Base-by-base conservation (phyloP, 2,888 invertebrate species). In the Sussaba pulchella region DNA sequence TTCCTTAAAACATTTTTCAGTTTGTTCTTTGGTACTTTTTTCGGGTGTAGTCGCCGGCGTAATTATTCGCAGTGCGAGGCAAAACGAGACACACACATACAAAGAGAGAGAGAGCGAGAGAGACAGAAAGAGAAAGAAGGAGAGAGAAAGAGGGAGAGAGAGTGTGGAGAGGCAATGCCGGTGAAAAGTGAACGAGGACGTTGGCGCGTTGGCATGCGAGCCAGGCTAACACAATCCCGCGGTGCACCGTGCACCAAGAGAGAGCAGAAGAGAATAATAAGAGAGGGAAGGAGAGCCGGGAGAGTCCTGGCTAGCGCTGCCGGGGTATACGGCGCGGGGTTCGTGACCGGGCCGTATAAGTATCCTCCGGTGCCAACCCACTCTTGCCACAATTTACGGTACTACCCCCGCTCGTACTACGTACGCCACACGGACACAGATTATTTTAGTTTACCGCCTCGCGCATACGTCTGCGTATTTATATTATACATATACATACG, bases 291-390 rank as follows among this genome's bases (percentile, higher is more conserved):
- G 9, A 63, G 45, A 67, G 43, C 24, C 24, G 57, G 5, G 45
- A 73, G 73, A 70, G 73, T 69, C 54, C 63, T 74, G 72, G 72
- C 50, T n/a, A n/a, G n/a, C 52, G 76, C 61, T 77, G 78, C 70
- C 6, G 31, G 31, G 2, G 31, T 57, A 57, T 31, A 73, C 31
- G 31, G 31, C 31, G 66, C 45, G 74, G 72, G 85, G 85, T 89
- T 89, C 87, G 87, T 89, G 89, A 89, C 88, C 85, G 76, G 50
- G 70, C 83, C 78, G 84, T 85, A 85, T 87, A 87, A 88, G 85
- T 85, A 85, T 85, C 85, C 82, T 71, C 80, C 81, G 85, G 81
- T 84, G 83, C 84, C 86, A 72, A 81, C 77, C 72, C 81, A 82
- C 81, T 86, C 81, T 82, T 79, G 70, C 81, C 76, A 72, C 83